These are phyloP conservation scores for Stenurella melanura DNA, from an alignment of 2,888 invertebrate genomes.

Conservation along the genomic window DNA sequence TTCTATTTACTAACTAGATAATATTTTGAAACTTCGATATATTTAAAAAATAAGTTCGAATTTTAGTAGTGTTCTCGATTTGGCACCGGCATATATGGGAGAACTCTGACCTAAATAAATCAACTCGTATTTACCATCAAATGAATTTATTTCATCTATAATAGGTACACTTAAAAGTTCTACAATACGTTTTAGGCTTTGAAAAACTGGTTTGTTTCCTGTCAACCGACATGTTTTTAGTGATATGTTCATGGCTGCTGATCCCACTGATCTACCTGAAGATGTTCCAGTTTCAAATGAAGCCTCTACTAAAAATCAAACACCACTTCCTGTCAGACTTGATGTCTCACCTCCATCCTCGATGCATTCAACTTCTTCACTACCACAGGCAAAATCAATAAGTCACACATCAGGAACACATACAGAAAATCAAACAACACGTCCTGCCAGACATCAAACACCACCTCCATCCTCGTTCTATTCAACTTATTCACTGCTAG, in stretches of 20 bases:
- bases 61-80: too few relatives aligned
- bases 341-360: constrained; percentile 37
- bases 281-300: constrained; percentile 29
- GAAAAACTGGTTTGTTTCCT: constrained; percentile 8
- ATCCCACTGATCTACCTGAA: constrained; percentile 16
- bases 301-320: constrained; percentile 7
- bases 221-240: constrained; percentile 4
- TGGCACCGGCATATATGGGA: too few relatives aligned
- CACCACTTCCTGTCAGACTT: constrained; percentile 14
- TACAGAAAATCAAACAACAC: constrained; percentile 17
- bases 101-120: too few relatives aligned
- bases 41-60: too few relatives aligned
- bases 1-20: too few relatives aligned
- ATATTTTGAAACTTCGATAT: too few relatives aligned
- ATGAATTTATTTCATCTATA: too few relatives aligned
- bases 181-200: too few relatives aligned
- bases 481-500: constrained; percentile 17
- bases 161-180: too few relatives aligned
- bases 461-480: constrained; percentile 39
- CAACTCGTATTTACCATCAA: too few relatives aligned
- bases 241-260: constrained; percentile 20
- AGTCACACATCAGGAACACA: background rate
- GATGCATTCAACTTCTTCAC: constrained; percentile 24
- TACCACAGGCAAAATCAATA: constrained; percentile 30
- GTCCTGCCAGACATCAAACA: constrained; percentile 27